Base-by-base conservation (phyloP, 1,140 invertebrate genomes). In the Diachasmimorpha longicaudata region DNA sequence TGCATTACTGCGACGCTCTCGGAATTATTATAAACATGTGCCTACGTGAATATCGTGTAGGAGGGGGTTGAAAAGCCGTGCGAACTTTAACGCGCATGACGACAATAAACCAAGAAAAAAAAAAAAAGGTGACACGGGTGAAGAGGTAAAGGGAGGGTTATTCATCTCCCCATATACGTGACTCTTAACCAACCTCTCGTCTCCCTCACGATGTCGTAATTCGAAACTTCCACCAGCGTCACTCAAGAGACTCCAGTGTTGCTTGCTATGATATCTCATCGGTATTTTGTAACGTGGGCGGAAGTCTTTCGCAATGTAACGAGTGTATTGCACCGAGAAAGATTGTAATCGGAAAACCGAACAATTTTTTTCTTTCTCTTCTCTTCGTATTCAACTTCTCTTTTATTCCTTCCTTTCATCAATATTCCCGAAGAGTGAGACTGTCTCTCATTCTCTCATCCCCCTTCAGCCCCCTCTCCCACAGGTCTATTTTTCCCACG, bases 11-110 rank as follows among this genome's bases (percentile, higher is more conserved):
- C 71, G 75, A 70, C 79, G 82, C 83, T 83, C 82, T 80, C 84
- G 83, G 79, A 84, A 79, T 86, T 86, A 85, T 85, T 86, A 86
- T 82, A 82, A 84, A 82, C 81, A 83, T 68, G 66, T 83, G 78
- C 85, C 84, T 79, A 85, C 84, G 79, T 76, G 68, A 73, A 75
- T 77, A 78, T 66, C 19, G 23, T n/a, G 36, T 63, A 63, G 58
- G 58, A 63, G 52, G 58, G 58, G 58, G 19, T 63, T 23, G 19
- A 3, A 23, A 25, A 25, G n/a, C 58, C 58, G 58, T 63, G 58
- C 58, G 58, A 63, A 63, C 58, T 63, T 63, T 25, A 63, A 63
- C 58, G 58, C 58, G 23, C 58, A 63, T 63, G 58, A 63, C 58
- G 58, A 63, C 58, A 63, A 63, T 63, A 63, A 63, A 63, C 58